Evolutionary conservation across 2,888 invertebrate genomes (phyloP).

Genomic region (Nymphalis polychloros): DNA sequence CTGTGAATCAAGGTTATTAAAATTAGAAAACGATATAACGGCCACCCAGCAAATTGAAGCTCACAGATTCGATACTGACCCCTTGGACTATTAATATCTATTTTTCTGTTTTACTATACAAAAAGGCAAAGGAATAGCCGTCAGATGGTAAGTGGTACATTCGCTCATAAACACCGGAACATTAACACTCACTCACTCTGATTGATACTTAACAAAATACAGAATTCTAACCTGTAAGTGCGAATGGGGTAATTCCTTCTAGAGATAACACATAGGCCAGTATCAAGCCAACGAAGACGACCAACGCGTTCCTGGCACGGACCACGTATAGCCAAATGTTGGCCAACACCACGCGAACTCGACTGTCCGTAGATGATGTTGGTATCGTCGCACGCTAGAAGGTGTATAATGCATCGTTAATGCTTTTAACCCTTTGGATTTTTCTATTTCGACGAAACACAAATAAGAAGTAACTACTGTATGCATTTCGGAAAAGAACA

Average conservation of each 20-base stretch:
- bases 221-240: slow-evolving; percentile 82
- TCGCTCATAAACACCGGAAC: neutral
- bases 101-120: too few relatives aligned
- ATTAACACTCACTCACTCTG: neutral
- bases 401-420: neutral
- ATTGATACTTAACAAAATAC: neutral
- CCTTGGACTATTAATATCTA: too few relatives aligned
- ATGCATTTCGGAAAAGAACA: too few relatives aligned
- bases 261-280: slow-evolving; percentile 76
- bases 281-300: slow-evolving; percentile 86
- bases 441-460: too few relatives aligned
- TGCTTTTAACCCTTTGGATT: neutral
- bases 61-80: too few relatives aligned
- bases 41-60: too few relatives aligned
- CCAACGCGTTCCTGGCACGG: slow-evolving; percentile 89
- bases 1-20: too few relatives aligned
- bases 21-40: too few relatives aligned
- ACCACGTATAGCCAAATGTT: slow-evolving; percentile 66
- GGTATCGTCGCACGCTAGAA: slow-evolving; percentile 31
- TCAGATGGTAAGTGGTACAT: too few relatives aligned
- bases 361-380: slow-evolving; percentile 13
- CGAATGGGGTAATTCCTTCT: slow-evolving; percentile 83
- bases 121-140: too few relatives aligned
- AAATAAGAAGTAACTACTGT: too few relatives aligned
- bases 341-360: slow-evolving; percentile 40